These are phyloP conservation scores for Chloropsis hardwickii DNA, from an alignment of 2,113 vertebrate species.

Conservation along the genomic window DNA sequence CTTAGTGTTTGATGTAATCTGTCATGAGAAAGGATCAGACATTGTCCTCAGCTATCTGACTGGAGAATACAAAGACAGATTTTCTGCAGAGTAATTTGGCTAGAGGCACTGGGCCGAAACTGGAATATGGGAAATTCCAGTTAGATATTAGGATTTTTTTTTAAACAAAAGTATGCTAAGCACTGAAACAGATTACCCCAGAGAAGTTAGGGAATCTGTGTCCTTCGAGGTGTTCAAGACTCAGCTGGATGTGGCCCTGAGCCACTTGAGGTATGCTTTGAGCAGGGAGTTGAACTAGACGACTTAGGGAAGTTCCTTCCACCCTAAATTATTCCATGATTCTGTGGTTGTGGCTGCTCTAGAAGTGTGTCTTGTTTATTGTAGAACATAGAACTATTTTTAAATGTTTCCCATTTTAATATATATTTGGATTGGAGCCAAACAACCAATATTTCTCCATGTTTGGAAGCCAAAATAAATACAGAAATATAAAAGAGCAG, in stretches of 20 bases:
- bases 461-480: constrained; percentile 5
- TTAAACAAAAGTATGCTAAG: neutral
- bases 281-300: neutral
- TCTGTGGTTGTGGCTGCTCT: neutral
- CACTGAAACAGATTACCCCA: neutral
- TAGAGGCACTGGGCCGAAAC: neutral
- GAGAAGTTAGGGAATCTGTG: neutral
- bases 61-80: neutral
- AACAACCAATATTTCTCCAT: neutral
- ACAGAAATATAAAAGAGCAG: neutral
- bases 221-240: neutral
- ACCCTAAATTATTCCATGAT: neutral
- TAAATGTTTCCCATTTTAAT: constrained; percentile 10
- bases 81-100: neutral
- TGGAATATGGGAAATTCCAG: neutral
- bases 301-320: neutral
- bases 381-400: constrained; percentile 30
- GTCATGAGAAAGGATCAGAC: neutral
- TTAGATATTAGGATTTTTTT: neutral
- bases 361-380: constrained; percentile 12
- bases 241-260: neutral
- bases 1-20: neutral
- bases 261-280: neutral
- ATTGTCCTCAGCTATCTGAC: neutral
- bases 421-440: neutral